Conservation (phyloP, 2,797 vertebrate genomes). For the Eulemur rubriventer region DNA sequence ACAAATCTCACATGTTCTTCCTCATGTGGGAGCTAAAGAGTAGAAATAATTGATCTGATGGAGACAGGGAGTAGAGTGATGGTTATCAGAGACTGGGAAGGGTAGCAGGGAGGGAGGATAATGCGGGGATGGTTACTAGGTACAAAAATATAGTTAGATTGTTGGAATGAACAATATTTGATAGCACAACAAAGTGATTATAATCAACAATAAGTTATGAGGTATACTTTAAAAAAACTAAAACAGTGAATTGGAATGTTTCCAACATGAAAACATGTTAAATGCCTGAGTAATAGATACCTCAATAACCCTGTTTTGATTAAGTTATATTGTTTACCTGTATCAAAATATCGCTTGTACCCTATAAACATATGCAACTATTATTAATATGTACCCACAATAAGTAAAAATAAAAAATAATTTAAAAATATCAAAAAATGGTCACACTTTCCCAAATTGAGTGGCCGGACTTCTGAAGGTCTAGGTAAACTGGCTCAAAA, state of each 20-base stretch:
- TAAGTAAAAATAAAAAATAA: neutral
- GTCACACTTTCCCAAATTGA: neutral
- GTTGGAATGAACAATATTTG: neutral
- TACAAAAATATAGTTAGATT: neutral
- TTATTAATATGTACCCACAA: neutral
- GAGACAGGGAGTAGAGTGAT: neutral
- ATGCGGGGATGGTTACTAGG: no score
- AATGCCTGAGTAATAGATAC: neutral
- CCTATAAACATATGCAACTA: neutral
- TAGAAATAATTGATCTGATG: neutral
- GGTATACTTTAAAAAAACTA: neutral
- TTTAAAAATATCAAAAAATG: neutral
- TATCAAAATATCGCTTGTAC: neutral
- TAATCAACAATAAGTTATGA: neutral
- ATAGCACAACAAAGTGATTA: neutral
- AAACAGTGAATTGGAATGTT: neutral
- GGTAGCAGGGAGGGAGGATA: neutral
- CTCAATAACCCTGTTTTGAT: neutral
- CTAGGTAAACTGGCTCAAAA: neutral
- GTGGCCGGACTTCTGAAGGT: fast-evolving
- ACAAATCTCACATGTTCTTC: neutral
- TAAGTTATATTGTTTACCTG: neutral
- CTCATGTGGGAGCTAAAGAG: neutral
- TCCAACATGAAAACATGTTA: neutral
- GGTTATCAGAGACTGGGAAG: neutral